A percentile compares a stretch with the other conserved stretches of the same genome.
These are phyloP conservation scores for Macrochelys suwanniensis DNA, from an alignment of 2,797 vertebrate species.

Conservation along the genomic window DNA sequence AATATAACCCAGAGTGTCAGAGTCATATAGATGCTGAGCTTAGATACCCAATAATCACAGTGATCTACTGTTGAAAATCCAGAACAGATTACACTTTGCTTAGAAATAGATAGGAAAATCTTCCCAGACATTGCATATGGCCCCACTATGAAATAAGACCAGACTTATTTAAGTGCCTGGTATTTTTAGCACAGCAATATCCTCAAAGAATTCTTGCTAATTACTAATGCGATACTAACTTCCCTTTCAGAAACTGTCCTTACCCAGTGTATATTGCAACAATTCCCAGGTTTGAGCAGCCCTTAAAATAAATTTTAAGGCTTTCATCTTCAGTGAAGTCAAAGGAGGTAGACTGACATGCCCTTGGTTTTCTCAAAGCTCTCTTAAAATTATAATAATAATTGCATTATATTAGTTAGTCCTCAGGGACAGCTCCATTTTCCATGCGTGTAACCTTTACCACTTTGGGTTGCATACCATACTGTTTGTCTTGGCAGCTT, in stretches of 20 bases:
- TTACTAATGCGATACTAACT: neutral
- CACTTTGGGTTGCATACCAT: slow-evolving; percentile 49
- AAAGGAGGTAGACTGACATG: slow-evolving; percentile 24
- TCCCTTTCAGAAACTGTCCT: neutral
- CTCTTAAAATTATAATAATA: slow-evolving; percentile 61
- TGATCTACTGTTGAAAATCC: slow-evolving; percentile 12
- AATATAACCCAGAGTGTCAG: neutral
- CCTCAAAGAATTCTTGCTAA: neutral
- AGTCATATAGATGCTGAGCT: neutral
- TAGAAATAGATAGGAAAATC: neutral
- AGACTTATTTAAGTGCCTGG: slow-evolving; percentile 1
- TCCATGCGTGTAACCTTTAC: slow-evolving; percentile 72
- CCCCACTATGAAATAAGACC: slow-evolving; percentile 9
- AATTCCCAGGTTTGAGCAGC: neutral
- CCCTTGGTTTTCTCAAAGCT: slow-evolving; percentile 11
- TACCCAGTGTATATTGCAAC: neutral
- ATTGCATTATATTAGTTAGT: slow-evolving; percentile 62
- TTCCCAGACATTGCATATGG: neutral
- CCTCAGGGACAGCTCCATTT: slow-evolving; percentile 68
- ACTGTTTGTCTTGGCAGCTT: slow-evolving; percentile 61
- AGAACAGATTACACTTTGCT: slow-evolving; percentile 1
- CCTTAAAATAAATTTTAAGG: neutral
- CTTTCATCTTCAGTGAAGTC: neutral
- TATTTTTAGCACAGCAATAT: neutral
- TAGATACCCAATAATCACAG: neutral